Evolutionary conservation across 2,113 vertebrate genomes (phyloP).

Genomic region (Aviceda subcristata): DNA sequence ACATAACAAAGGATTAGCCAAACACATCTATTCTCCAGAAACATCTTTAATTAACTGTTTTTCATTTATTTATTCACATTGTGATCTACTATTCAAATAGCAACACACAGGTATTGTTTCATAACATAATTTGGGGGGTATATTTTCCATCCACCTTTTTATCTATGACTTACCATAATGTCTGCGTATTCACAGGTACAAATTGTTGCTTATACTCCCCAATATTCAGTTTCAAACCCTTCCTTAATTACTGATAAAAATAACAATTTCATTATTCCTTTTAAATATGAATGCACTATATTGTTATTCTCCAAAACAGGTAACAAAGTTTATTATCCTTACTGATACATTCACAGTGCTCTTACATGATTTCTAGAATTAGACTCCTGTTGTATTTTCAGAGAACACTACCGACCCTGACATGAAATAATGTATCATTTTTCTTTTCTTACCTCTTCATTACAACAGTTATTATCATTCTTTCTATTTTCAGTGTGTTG

Average conservation of each 20-base stretch:
- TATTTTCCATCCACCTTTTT: not conserved
- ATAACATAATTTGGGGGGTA: not conserved
- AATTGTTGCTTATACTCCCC: not conserved
- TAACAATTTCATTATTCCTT: not conserved
- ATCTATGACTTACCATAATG: not conserved
- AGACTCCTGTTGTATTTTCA: not conserved
- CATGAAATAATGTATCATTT: not conserved
- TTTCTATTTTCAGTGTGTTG: not conserved
- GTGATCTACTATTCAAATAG: not conserved
- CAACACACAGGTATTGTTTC: not conserved
- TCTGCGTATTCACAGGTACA: not conserved
- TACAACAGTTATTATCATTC: not conserved
- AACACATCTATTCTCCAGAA: not conserved
- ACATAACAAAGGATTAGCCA: not conserved
- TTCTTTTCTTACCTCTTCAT: not conserved
- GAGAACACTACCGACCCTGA: not conserved
- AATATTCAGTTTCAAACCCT: not conserved
- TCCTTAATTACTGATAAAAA: not conserved
- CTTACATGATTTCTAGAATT: not conserved
- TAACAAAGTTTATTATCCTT: not conserved
- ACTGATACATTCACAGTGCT: not conserved
- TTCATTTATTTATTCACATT: conserved; percentile 10
- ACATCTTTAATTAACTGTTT: not conserved
- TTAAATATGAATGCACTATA: not conserved
- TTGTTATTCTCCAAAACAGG: not conserved